Conservation (phyloP, 2,113 vertebrate species). For the Mesoclemmys tuberculata region DNA sequence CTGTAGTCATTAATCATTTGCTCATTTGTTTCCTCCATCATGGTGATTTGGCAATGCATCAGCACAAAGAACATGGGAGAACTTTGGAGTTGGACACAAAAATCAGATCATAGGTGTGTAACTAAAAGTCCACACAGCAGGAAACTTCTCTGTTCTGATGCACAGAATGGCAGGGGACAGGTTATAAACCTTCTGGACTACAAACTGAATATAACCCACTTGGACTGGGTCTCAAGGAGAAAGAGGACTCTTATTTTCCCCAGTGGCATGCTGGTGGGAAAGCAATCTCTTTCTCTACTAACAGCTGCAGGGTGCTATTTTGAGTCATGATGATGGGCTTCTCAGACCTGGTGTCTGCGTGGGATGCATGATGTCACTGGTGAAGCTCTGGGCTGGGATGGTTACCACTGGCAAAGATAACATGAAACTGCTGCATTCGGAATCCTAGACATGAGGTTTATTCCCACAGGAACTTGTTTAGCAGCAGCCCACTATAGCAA, state of each 20-base stretch:
- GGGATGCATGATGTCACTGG: background rate
- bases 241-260: constrained; percentile 39
- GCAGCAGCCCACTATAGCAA: background rate
- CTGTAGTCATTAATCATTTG: rapidly evolving
- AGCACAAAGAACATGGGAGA: background rate
- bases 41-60: background rate
- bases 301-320: constrained; percentile 31
- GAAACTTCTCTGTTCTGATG: background rate
- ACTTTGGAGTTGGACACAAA: constrained; percentile 27
- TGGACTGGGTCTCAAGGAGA: background rate
- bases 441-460: background rate
- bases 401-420: constrained; percentile 2
- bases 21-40: background rate
- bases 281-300: constrained; percentile 39
- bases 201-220: background rate
- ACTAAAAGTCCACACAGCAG: background rate
- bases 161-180: background rate
- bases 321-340: constrained; percentile 52
- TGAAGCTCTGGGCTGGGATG: constrained; percentile 7
- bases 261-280: background rate
- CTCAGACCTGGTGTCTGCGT: constrained; percentile 5
- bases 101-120: constrained; percentile 53
- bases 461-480: background rate
- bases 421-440: background rate
- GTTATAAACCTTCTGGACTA: background rate